Percentiles rank a stretch among this genome's conserved stretches.
phyloP scores from a whole-genome alignment of 1,140 invertebrate genomes.

The Zaprionus camerounensis region DNA sequence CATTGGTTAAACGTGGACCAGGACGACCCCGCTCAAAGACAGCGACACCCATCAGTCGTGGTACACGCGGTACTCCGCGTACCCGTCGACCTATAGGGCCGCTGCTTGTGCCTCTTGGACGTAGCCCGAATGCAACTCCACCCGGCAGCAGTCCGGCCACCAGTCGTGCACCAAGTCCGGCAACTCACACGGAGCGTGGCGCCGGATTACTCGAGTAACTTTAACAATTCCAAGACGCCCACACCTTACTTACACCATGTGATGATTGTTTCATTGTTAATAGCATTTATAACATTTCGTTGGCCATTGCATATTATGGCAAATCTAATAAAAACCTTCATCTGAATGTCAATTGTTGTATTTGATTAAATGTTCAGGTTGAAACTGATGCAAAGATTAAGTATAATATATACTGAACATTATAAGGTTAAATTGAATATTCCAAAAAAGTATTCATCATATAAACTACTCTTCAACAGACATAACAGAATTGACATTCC shows the following conservation, averaged over 20 bases:
- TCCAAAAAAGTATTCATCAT: neutral
- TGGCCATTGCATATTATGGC: conserved; percentile 5
- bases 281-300: conserved; percentile 4
- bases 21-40: conserved; percentile 90
- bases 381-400: neutral
- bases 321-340: conserved; percentile 25
- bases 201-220: conserved; percentile 29
- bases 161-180: conserved; percentile 72
- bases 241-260: conserved; percentile 9
- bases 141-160: conserved; percentile 72
- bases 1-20: conserved; percentile 86
- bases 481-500: neutral
- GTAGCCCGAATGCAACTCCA: conserved; percentile 82
- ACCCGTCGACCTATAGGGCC: conserved; percentile 86
- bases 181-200: conserved; percentile 13
- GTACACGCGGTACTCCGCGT: conserved; percentile 84
- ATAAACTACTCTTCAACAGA: neutral
- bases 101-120: conserved; percentile 86
- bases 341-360: neutral
- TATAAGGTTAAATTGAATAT: too few relatives aligned
- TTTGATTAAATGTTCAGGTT: neutral
- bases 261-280: conserved; percentile 20
- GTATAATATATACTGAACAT: too few relatives aligned
- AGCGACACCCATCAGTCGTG: conserved; percentile 87
- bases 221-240: conserved; percentile 19